Evolutionary conservation across 1,140 invertebrate genomes (phyloP), one percentile per base, ranked within the genome.

Genomic region (Platorchestia sp.): DNA sequence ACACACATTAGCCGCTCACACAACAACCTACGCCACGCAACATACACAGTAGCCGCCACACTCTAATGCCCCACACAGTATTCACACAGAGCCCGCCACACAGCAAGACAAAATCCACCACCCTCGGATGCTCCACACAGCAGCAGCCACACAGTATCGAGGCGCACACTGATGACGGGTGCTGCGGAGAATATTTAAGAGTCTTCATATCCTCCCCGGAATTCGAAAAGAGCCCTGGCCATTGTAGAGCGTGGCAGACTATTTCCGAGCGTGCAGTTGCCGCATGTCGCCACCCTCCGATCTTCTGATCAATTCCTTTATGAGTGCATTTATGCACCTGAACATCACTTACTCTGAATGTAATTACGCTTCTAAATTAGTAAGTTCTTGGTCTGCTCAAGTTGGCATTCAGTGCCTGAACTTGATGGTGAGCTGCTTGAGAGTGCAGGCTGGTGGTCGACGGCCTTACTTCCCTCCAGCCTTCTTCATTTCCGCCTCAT

Each of bases 181-280:
- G 87, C 87, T 89, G 87, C n/a, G 36, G 6, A 89, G 87, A 89
- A 89, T 89, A 43, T 44, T 89, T 44, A 89, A 44, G 41, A 42
- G 41, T 89, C 0, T 44, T 43, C 87, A 89, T 44, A 44, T 44
- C 87, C 41, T 89, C 87, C 43, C 87, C 41, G 87, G 87, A 89
- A 89, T 89, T 89, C 87, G n/a, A 89, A 89, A 89, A 89, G 87
- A 89, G 87, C 43, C 36, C 36, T 14, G 0, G 36, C 87, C 87
- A 89, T 89, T 89, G 87, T 89, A 0, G 87, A 75, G 41, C 87
- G 87, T 89, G 87, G 87, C 87, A 89, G 87, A 41, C 87, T 44
- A 89, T 89, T 89, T 89, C 87, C 87, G 87, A 41, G 43, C 87
- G 10, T 0, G 10, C 87, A 42, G 87, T 89, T 89, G 87, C 87